Evolutionary conservation across 2,113 vertebrate genomes (phyloP).

Genomic region (Labrus mixtus): DNA sequence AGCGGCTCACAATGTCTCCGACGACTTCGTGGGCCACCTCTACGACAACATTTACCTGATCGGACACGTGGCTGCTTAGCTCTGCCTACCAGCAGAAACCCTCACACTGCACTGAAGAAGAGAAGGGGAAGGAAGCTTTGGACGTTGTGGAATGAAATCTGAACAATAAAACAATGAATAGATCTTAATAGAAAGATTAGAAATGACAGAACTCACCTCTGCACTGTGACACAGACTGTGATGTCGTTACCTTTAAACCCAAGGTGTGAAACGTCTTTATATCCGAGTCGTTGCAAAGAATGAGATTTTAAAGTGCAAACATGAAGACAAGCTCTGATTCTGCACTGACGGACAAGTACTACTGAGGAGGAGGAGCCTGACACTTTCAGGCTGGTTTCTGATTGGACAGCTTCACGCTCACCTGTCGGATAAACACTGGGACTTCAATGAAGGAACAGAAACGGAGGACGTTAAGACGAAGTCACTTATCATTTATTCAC

Average conservation of each 20-base stretch:
- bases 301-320: conserved; percentile 18
- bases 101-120: conserved; percentile 57
- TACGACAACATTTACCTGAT: conserved; percentile 99
- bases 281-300: conserved; percentile 18
- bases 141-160: conserved; percentile 23
- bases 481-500: background rate
- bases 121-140: conserved; percentile 12
- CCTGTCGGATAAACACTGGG: conserved; percentile 2
- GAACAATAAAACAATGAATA: background rate
- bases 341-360: conserved; percentile 58
- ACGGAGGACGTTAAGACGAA: background rate
- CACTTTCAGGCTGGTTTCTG: conserved; percentile 4
- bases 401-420: background rate
- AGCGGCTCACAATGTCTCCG: conserved; percentile 96
- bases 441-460: background rate
- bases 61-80: conserved; percentile 96
- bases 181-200: background rate
- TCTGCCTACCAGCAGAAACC: conserved; percentile 17
- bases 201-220: conserved; percentile 10
- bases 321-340: conserved; percentile 43
- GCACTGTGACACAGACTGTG: conserved; percentile 49
- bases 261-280: conserved; percentile 8
- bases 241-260: background rate
- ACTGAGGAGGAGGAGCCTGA: conserved; percentile 14
- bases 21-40: conserved; percentile 99